Conservation (phyloP, 2,888 invertebrate genomes). For the Papilio gigon region DNA sequence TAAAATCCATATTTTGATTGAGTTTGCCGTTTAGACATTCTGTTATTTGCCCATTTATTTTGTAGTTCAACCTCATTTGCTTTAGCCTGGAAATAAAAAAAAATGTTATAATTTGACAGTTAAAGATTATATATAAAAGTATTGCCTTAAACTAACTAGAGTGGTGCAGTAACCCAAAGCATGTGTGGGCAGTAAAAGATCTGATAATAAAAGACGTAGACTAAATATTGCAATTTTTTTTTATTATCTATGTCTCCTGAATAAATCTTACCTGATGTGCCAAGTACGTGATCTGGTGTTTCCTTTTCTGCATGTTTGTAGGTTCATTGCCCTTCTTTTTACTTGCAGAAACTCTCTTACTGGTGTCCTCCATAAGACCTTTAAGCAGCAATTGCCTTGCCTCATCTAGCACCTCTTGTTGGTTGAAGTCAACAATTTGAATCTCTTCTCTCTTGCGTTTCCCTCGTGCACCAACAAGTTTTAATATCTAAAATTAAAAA, state of each 20-base stretch:
- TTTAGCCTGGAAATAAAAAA: conserved; percentile 88
- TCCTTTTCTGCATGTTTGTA: conserved; percentile 88
- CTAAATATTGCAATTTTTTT: neutral
- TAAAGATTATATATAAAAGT: too few species aligned
- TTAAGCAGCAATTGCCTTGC: conserved; percentile 92
- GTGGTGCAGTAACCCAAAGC: too few species aligned
- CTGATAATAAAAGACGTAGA: neutral
- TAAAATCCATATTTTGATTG: conserved; percentile 98
- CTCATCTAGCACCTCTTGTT: conserved; percentile 90
- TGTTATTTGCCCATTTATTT: conserved; percentile 96
- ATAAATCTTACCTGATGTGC: conserved; percentile 85
- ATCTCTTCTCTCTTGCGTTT: conserved; percentile 85
- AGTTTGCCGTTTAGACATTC: conserved; percentile 92
- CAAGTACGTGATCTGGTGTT: conserved; percentile 98
- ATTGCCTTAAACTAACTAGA: too few species aligned
- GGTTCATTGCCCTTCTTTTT: conserved; percentile 83
- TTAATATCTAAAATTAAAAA: conserved; percentile 77
- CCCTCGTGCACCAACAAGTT: conserved; percentile 86
- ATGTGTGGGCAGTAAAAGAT: too few species aligned
- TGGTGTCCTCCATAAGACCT: conserved; percentile 88
- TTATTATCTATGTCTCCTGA: neutral
- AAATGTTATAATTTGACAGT: conserved; percentile 20
- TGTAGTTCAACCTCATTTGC: conserved; percentile 96
- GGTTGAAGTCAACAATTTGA: conserved; percentile 91
- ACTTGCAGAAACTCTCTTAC: conserved; percentile 73